Evolutionary conservation across 2,888 invertebrate species (phyloP), one percentile per base, ranked within the genome.

Genomic region (Caenorhabditis sinica): DNA sequence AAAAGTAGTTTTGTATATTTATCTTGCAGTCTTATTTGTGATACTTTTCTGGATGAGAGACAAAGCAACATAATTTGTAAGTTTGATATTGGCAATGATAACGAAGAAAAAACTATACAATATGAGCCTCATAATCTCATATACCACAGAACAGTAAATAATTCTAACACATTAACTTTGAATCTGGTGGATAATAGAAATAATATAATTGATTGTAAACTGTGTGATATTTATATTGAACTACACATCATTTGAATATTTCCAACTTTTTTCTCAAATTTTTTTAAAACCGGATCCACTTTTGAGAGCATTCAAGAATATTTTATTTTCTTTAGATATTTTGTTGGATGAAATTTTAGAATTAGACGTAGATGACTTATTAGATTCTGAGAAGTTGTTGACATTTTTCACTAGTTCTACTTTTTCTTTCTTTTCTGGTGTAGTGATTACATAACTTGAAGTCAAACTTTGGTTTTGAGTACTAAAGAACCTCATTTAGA

Each of bases 371-470:
- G n/a, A n/a, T n/a, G n/a, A n/a, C n/a, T n/a, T n/a, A n/a, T n/a
- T n/a, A n/a, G n/a, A n/a, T n/a, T n/a, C n/a, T n/a, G n/a, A n/a
- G n/a, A n/a, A n/a, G n/a, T n/a, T n/a, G n/a, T n/a, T n/a, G n/a
- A n/a, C n/a, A 9, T n/a, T 13, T 5, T 49, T n/a, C n/a, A 75
- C 45, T 49, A 77, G 36, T 66, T 83, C 45, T 83, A 82, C 61
- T 77, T 82, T 85, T 56, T 85, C 76, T 76, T 85, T 82, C 36
- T 77, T 73, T 85, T 82, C 76, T 30, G 72, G 76, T 72, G 36
- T 75, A 58, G 66, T 65, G 36, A 82, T 82, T 58, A 76, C 23
- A 66, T 58, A 85, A 20, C 60, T 73, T 63, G 73, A 73, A 28
- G 23, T 28, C n/a, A 61, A 9, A 17, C 15, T 13, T 36, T 56